Evolutionary conservation across 2,888 invertebrate genomes (phyloP).

Genomic region (Sabatieria punctata): DNA sequence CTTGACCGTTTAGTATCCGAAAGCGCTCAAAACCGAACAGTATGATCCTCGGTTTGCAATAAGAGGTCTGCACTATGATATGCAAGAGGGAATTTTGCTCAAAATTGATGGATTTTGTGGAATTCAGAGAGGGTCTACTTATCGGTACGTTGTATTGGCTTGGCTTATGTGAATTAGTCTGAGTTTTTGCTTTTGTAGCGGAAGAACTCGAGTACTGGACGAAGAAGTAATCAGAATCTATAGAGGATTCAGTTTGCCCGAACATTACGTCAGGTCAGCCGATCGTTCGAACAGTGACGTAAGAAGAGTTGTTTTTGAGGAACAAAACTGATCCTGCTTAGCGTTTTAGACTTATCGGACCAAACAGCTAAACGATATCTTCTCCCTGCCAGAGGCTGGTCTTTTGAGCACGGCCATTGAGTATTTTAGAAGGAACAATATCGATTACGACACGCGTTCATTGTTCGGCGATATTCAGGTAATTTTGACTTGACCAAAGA

Average conservation of each 20-base stretch:
- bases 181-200: too few species aligned
- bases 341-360: constrained; percentile 40
- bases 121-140: constrained; percentile 85
- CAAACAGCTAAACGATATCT: constrained; percentile 86
- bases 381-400: constrained; percentile 90
- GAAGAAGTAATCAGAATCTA: constrained; percentile 69
- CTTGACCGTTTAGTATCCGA: constrained; percentile 54
- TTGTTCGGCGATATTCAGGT: constrained; percentile 84
- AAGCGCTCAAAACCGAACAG: constrained; percentile 52
- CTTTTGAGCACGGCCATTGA: constrained; percentile 80
- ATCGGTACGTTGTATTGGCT: constrained; percentile 34
- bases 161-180: not conserved
- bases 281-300: too few species aligned
- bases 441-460: constrained; percentile 86
- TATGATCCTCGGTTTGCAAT: constrained; percentile 88
- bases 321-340: not conserved
- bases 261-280: too few species aligned
- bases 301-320: too few species aligned
- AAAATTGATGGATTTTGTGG: constrained; percentile 90
- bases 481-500: constrained; percentile 16
- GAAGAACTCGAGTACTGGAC: constrained; percentile 57
- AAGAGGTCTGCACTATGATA: constrained; percentile 91
- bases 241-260: not conserved
- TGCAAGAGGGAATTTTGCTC: constrained; percentile 74
- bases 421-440: constrained; percentile 68